Base-by-base conservation (phyloP, 1,140 invertebrate genomes). In the Hyphantria cunea region DNA sequence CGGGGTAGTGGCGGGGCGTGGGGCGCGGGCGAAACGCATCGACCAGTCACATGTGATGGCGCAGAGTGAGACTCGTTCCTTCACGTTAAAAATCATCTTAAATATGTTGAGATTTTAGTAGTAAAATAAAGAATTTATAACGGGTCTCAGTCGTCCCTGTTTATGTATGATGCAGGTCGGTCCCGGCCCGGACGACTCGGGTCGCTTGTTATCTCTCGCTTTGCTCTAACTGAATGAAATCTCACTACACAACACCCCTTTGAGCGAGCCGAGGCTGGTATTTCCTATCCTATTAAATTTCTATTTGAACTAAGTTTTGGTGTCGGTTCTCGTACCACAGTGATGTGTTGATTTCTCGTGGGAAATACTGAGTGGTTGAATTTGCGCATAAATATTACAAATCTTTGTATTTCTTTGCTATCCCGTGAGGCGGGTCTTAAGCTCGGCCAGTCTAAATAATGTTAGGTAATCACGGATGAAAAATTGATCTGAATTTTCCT, bases 391-490 rank as follows among this genome's bases (percentile, higher is more conserved):
- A 41, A 52, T 41, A 52, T 41, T 37, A 14, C 12, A 37, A 52
- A 39, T 17, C 33, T 37, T 52, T 52, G 50, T 49, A 17, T 39
- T n/a, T 17, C 50, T 33, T 53, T 41, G 12, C 25, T 14, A 11
- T 7, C 11, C 4, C 14, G 12, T 9, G 4, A 14, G 11, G 51
- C 15, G 33, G 37, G 37, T 10, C 34, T 41, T 25, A 42, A 31
- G 37, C 15, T 42, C 17, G 14, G 51, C 14, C n/a, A 13, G 39
- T 42, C 37, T 53, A 31, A 41, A 41, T 41, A 53, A 53, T 53
- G 51, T 42, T n/a, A 37, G 49, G 49, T 37, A 51, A 51, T 51
- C 49, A 51, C 3, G 49, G 49, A 51, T 51, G 49, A 51, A 14
- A 37, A 15, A 51, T 51, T 12, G 10, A n/a, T 11, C 7, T 13